Evolutionary conservation across 2,113 vertebrate genomes (phyloP).

Genomic region (Seriola aureovittata): DNA sequence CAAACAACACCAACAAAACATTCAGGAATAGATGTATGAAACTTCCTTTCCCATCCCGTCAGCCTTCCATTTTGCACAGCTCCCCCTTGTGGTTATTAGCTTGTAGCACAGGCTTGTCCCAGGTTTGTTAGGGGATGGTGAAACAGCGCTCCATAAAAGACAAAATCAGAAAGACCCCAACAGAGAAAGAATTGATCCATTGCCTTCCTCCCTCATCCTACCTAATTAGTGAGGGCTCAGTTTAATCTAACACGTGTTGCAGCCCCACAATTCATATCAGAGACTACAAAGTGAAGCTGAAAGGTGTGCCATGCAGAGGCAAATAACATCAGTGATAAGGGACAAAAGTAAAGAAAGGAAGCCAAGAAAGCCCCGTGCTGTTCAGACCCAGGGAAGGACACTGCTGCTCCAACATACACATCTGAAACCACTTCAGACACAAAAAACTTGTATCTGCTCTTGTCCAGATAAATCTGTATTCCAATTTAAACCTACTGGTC

Average conservation of each 20-base stretch:
- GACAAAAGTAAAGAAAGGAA: conserved; percentile 4
- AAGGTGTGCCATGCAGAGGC: conserved; percentile 26
- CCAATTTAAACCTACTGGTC: conserved; percentile 10
- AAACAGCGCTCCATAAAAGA: conserved; percentile 36
- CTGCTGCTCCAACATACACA: conserved; percentile 1
- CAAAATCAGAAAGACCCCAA: conserved; percentile 6
- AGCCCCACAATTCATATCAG: conserved; percentile 5
- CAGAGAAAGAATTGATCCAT: background rate
- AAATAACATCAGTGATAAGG: conserved; percentile 9
- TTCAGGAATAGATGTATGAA: conserved; percentile 51
- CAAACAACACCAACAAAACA: conserved; percentile 67
- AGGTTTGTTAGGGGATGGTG: conserved; percentile 23
- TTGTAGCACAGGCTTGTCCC: conserved; percentile 41
- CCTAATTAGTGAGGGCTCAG: background rate
- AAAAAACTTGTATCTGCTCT: background rate
- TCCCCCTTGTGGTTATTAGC: conserved; percentile 69
- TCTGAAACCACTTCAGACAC: background rate
- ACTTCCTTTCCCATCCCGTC: conserved; percentile 51
- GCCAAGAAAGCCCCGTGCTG: background rate
- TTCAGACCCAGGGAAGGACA: conserved; percentile 20
- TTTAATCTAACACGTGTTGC: background rate
- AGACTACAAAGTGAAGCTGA: conserved; percentile 4
- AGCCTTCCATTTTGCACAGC: conserved; percentile 63
- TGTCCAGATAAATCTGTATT: background rate
- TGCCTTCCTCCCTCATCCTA: background rate